A percentile compares a stretch with the other conserved stretches of the same genome.
These are phyloP conservation scores for Silurus aristotelis DNA, from an alignment of 2,797 vertebrate genomes.

Conservation along the genomic window DNA sequence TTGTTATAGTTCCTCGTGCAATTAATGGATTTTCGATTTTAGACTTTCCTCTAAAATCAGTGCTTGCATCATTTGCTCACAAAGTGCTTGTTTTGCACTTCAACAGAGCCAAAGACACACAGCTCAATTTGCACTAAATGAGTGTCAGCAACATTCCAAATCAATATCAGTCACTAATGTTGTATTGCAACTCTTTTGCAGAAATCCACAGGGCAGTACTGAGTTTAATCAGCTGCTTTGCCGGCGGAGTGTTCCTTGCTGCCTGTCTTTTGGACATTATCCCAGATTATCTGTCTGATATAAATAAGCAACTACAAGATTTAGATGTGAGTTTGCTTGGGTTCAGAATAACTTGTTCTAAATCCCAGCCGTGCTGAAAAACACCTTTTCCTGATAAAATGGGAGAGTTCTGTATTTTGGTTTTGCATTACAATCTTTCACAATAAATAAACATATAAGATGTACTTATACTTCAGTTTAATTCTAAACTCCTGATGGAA, in stretches of 20 bases:
- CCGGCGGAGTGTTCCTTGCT: slow-evolving; percentile 86
- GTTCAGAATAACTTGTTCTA: background rate
- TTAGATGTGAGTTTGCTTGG: slow-evolving; percentile 65
- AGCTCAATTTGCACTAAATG: background rate
- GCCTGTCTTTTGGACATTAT: slow-evolving; percentile 89
- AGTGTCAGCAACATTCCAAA: background rate
- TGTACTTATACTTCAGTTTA: background rate
- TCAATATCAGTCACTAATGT: background rate
- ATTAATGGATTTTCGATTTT: background rate
- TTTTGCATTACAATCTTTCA: background rate
- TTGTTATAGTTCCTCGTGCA: background rate
- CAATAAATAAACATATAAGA: background rate
- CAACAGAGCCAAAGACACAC: background rate
- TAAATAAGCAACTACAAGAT: slow-evolving; percentile 67
- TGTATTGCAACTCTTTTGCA: slow-evolving; percentile 49
- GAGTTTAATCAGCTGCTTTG: slow-evolving; percentile 85
- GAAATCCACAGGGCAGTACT: slow-evolving; percentile 75
- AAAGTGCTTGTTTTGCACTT: background rate
- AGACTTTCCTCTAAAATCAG: background rate
- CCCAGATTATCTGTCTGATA: slow-evolving; percentile 85
- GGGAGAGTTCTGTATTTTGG: background rate
- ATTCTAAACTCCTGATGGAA: background rate
- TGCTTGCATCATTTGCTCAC: background rate
- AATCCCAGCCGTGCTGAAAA: background rate
- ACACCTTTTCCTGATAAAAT: background rate